phyloP scores from a whole-genome alignment of 2,888 invertebrate species.

The Drosophila anceps region DNA sequence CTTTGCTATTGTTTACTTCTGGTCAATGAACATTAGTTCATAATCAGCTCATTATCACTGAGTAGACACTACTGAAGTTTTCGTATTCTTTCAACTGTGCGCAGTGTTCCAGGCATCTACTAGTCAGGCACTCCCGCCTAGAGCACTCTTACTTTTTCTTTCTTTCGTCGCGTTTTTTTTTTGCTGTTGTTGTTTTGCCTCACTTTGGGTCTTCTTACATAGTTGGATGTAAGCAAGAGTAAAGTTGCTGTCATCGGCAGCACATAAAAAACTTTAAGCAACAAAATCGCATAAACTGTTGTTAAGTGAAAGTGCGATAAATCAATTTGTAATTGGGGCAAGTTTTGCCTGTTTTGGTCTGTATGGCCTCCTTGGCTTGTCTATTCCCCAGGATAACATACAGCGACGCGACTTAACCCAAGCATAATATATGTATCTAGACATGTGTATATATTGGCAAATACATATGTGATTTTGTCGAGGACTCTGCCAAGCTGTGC shows the following conservation, averaged over 20 bases:
- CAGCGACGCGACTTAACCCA: slow-evolving; percentile 3
- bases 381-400: slow-evolving; percentile 5
- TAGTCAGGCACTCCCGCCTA: background rate
- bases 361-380: background rate
- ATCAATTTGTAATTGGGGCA: slow-evolving; percentile 64
- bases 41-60: too few species aligned
- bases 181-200: background rate
- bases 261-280: slow-evolving; percentile 55
- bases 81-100: background rate
- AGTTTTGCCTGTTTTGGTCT: slow-evolving; percentile 31
- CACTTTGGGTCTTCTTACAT: background rate
- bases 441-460: slow-evolving; percentile 10
- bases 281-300: slow-evolving; percentile 68
- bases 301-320: slow-evolving; percentile 66
- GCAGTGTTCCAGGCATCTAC: background rate
- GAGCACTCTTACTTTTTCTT: background rate
- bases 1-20: too few species aligned
- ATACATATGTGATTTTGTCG: slow-evolving; percentile 21
- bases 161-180: background rate
- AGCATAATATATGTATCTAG: background rate
- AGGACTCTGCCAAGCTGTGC: slow-evolving; percentile 43
- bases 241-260: slow-evolving; percentile 32
- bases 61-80: too few species aligned
- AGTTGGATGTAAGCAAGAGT: slow-evolving; percentile 12
- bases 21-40: too few species aligned